Conservation (phyloP, 2,888 invertebrate genomes). For the Drosophila quinaria region DNA sequence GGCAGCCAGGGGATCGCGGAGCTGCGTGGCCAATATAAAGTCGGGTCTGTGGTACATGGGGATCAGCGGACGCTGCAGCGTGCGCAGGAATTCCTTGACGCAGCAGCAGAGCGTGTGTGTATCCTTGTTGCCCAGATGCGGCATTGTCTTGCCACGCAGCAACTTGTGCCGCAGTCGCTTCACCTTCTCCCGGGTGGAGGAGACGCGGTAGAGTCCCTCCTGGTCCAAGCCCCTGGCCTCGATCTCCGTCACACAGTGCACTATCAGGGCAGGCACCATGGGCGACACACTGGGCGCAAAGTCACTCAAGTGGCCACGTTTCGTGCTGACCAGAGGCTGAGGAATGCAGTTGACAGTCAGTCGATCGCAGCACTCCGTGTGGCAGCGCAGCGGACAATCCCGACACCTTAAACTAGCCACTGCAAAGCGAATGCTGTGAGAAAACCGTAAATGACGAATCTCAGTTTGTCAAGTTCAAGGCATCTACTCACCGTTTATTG, state of each 20-base stretch:
- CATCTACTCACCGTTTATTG: conserved; percentile 64
- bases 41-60: conserved; percentile 51
- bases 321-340: conserved; percentile 50
- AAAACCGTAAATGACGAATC: not conserved
- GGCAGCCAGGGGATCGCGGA: conserved; percentile 28
- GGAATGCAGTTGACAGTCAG: conserved; percentile 68
- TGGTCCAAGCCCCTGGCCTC: conserved; percentile 62
- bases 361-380: conserved; percentile 52
- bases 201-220: conserved; percentile 70
- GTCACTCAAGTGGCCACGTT: conserved; percentile 54
- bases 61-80: conserved; percentile 56
- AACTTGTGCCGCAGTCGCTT: conserved; percentile 65
- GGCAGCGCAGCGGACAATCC: conserved; percentile 71
- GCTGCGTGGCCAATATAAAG: conserved; percentile 60
- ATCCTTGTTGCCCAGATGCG: conserved; percentile 67
- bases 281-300: conserved; percentile 65
- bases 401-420: conserved; percentile 63
- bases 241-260: conserved; percentile 75
- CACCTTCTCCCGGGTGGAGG: conserved; percentile 70
- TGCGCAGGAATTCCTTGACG: conserved; percentile 67
- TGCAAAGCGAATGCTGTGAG: conserved; percentile 63
- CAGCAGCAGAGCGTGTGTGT: conserved; percentile 69
- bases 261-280: conserved; percentile 70
- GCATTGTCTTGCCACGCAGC: conserved; percentile 62
- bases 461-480: not conserved